A percentile compares a stretch with the other conserved stretches of the same genome.
Conservation (phyloP, 2,888 invertebrate species). For the Orthosia gracilis region DNA sequence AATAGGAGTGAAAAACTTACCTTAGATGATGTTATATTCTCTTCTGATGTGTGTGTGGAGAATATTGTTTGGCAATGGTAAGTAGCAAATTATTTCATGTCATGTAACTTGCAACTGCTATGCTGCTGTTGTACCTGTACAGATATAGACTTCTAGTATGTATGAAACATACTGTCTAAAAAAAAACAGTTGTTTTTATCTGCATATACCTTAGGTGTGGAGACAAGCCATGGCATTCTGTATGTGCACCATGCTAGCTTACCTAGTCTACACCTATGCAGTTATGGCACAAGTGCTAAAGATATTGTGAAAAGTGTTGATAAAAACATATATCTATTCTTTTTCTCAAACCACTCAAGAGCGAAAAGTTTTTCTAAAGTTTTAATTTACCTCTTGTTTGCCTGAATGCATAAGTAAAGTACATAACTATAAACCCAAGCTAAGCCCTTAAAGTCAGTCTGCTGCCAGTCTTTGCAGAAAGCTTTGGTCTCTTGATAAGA, state of each 20-base stretch:
- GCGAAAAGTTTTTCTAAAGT: background rate
- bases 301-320: background rate
- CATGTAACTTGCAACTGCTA: background rate
- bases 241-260: background rate
- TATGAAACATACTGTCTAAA: background rate
- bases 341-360: background rate
- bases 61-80: slow-evolving; percentile 88
- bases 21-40: slow-evolving; percentile 85
- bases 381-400: background rate
- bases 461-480: background rate
- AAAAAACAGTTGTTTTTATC: background rate
- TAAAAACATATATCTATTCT: background rate
- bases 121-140: background rate
- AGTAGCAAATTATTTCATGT: slow-evolving; percentile 62
- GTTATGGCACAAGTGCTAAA: background rate
- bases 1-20: slow-evolving; percentile 85
- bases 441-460: too few relatives aligned
- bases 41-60: slow-evolving; percentile 81
- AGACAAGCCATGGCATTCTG: background rate
- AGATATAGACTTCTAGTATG: background rate
- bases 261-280: background rate
- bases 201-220: background rate
- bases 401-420: background rate
- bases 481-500: too few relatives aligned
- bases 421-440: too few relatives aligned